Conservation (phyloP, 2,797 vertebrate genomes). For the Graptemys geographica region DNA sequence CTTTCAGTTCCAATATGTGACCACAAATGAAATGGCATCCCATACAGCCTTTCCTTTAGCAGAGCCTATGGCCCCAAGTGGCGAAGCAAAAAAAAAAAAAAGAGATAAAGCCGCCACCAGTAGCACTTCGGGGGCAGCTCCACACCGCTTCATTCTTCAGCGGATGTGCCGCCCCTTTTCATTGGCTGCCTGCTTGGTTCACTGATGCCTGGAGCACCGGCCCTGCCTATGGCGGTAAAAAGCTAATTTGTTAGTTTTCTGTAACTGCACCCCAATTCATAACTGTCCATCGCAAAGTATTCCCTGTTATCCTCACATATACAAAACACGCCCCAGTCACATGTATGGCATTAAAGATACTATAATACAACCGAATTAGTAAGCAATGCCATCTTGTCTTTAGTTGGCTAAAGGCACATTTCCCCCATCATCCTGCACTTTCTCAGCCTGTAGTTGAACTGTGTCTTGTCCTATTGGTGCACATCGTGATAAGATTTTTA, state of each 20-base stretch:
- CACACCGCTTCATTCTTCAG: too few relatives aligned
- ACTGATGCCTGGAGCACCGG: too few relatives aligned
- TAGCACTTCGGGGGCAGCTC: too few relatives aligned
- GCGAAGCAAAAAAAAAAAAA: too few relatives aligned
- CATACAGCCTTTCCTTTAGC: not conserved
- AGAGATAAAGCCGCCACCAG: too few relatives aligned
- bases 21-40: not conserved
- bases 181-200: too few relatives aligned
- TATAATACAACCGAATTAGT: not conserved
- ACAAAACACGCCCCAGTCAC: not conserved
- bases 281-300: not conserved
- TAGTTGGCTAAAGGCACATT: not conserved
- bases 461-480: not conserved
- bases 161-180: too few relatives aligned
- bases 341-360: not conserved
- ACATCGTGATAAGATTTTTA: not conserved
- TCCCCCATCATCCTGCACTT: not conserved
- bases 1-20: not conserved
- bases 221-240: not conserved
- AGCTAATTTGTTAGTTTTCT: not conserved
- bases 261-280: not conserved
- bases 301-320: not conserved
- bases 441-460: not conserved
- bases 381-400: not conserved
- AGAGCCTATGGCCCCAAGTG: not conserved